Percentiles rank a stretch among this genome's conserved stretches.
phyloP scores from a whole-genome alignment of 2,888 invertebrate species.

The Nemapogon koenigi region DNA sequence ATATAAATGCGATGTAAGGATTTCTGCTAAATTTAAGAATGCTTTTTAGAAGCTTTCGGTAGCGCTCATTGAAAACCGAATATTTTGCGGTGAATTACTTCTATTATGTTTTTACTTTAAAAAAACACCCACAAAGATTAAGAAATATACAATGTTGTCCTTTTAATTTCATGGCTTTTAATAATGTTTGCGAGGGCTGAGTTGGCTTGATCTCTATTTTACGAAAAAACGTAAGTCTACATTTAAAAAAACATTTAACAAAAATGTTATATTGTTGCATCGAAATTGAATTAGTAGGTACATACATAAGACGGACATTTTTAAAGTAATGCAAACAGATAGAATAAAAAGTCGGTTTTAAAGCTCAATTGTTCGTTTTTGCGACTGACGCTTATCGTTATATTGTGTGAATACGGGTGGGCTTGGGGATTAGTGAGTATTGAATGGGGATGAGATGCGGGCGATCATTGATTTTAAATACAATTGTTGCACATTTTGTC shows the following conservation, averaged over 20 bases:
- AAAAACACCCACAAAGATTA: too few relatives aligned
- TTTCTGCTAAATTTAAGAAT: too few relatives aligned
- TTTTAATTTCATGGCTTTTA: slow-evolving; percentile 1
- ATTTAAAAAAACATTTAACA: slow-evolving; percentile 9
- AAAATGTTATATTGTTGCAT: slow-evolving; percentile 6
- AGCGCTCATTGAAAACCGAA: too few relatives aligned
- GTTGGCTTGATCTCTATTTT: not conserved
- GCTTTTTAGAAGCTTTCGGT: too few relatives aligned
- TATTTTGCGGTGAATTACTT: too few relatives aligned
- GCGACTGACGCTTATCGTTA: slow-evolving; percentile 2
- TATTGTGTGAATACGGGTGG: slow-evolving; percentile 6
- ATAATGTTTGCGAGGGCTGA: too few relatives aligned
- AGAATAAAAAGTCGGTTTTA: slow-evolving; percentile 8
- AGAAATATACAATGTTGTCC: slow-evolving; percentile 2
- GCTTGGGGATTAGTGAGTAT: slow-evolving; percentile 6
- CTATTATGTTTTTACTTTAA: too few relatives aligned
- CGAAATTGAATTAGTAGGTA: slow-evolving; percentile 7
- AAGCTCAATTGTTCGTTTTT: slow-evolving; percentile 9
- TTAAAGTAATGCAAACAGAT: slow-evolving; percentile 2
- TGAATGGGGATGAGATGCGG: slow-evolving; percentile 5
- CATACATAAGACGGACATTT: slow-evolving; percentile 2
- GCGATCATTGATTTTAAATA: slow-evolving; percentile 1
- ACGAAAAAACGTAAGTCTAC: slow-evolving; percentile 3
- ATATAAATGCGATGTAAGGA: too few relatives aligned
- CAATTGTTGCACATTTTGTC: slow-evolving; percentile 9